A percentile compares a stretch with the other conserved stretches of the same genome.
Conservation (phyloP, 2,797 vertebrate species). For the Streptopelia turtur region DNA sequence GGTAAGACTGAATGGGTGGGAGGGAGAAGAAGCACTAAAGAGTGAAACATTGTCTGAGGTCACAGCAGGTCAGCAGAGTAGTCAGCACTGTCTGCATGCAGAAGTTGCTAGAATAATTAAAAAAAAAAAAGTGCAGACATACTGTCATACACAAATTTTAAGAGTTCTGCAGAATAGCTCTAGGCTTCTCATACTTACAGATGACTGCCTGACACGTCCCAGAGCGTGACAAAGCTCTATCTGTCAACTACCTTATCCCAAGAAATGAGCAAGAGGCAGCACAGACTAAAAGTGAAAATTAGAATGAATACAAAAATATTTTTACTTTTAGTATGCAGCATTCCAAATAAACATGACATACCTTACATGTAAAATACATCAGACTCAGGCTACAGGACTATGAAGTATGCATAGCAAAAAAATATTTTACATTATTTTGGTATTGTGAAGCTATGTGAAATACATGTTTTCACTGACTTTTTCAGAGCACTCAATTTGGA, state of each 20-base stretch:
- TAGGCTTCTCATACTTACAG: not conserved
- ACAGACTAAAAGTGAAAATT: not conserved
- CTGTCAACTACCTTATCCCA: not conserved
- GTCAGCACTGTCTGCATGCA: not conserved
- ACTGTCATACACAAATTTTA: not conserved
- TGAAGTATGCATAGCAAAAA: not conserved
- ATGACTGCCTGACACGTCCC: not conserved
- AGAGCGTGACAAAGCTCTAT: not conserved
- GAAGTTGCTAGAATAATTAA: not conserved
- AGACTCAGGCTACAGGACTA: not conserved
- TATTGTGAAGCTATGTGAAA: not conserved
- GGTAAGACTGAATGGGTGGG: not conserved
- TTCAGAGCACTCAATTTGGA: not conserved
- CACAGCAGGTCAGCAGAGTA: not conserved
- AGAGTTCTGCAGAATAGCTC: not conserved
- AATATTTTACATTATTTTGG: not conserved
- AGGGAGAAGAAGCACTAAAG: constrained; percentile 8
- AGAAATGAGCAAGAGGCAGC: not conserved
- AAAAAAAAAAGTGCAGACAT: not conserved
- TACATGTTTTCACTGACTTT: not conserved
- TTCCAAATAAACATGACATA: not conserved
- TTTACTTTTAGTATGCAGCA: not conserved
- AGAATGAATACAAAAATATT: not conserved
- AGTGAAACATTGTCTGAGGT: constrained; percentile 18
- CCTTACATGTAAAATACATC: not conserved